Conservation (phyloP, 2,113 vertebrate species). For the Rhabdomys dilectus region DNA sequence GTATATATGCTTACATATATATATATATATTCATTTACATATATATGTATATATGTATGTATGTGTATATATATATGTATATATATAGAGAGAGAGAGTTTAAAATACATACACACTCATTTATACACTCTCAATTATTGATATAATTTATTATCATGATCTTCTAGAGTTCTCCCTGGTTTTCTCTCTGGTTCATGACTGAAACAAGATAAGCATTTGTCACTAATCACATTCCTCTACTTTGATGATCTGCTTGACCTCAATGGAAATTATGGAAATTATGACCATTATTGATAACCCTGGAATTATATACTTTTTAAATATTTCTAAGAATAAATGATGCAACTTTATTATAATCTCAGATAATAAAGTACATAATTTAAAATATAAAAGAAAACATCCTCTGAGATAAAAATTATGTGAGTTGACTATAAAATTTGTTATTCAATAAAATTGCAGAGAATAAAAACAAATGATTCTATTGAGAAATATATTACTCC, state of each 20-base stretch:
- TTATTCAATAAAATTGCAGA: neutral
- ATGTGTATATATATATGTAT: too few species aligned
- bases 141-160: neutral
- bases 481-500: neutral
- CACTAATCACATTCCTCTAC: too few species aligned
- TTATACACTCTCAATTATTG: too few species aligned
- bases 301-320: neutral
- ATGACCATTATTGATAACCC: neutral
- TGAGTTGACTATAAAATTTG: neutral
- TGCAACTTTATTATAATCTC: neutral
- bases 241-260: neutral
- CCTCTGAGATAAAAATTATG: neutral
- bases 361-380: neutral
- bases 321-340: neutral
- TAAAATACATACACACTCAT: neutral
- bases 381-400: neutral
- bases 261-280: neutral
- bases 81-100: too few species aligned
- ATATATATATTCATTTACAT: too few species aligned
- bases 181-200: too few species aligned
- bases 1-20: neutral
- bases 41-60: too few species aligned
- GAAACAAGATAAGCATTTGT: neutral
- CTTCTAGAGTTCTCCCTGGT: neutral
- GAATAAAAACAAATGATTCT: slow-evolving; percentile 5